Percentiles rank a stretch among this genome's conserved stretches.
Evolutionary conservation across 2,113 vertebrate genomes (phyloP).

Genomic region (Ceyx margarethae): DNA sequence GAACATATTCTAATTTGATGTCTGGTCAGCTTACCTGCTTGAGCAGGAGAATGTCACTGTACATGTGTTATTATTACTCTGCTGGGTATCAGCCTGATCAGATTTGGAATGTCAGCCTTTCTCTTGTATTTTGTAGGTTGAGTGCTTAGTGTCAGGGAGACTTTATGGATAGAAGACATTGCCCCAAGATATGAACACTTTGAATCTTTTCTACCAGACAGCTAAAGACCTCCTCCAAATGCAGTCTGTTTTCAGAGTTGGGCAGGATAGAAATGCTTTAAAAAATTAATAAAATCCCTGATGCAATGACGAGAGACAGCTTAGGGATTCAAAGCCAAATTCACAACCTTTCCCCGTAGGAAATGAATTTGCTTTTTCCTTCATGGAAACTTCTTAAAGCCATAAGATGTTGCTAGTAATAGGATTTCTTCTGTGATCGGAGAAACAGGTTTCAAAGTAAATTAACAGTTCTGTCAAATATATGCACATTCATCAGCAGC

Average conservation of each 20-base stretch:
- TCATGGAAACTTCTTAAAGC: not conserved
- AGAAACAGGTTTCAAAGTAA: not conserved
- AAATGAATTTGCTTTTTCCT: not conserved
- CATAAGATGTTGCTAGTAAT: not conserved
- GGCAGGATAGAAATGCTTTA: not conserved
- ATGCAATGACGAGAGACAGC: not conserved
- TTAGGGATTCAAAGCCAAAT: not conserved
- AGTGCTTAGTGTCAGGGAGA: not conserved
- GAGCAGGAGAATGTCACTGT: not conserved
- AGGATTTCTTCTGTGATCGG: not conserved
- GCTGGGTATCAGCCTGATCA: not conserved
- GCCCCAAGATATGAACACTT: not conserved
- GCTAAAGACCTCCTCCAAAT: not conserved
- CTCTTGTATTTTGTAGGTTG: not conserved
- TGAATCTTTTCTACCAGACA: not conserved
- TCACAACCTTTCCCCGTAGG: fast-evolving
- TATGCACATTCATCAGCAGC: not conserved
- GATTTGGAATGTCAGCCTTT: not conserved
- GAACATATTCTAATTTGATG: not conserved
- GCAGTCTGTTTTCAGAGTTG: not conserved
- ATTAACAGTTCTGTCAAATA: not conserved
- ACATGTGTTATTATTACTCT: fast-evolving
- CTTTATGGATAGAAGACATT: not conserved
- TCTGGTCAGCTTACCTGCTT: not conserved
- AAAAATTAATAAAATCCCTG: not conserved